phyloP scores from a whole-genome alignment of 2,113 vertebrate species.

The Sterrhoptilus dennistouni region DNA sequence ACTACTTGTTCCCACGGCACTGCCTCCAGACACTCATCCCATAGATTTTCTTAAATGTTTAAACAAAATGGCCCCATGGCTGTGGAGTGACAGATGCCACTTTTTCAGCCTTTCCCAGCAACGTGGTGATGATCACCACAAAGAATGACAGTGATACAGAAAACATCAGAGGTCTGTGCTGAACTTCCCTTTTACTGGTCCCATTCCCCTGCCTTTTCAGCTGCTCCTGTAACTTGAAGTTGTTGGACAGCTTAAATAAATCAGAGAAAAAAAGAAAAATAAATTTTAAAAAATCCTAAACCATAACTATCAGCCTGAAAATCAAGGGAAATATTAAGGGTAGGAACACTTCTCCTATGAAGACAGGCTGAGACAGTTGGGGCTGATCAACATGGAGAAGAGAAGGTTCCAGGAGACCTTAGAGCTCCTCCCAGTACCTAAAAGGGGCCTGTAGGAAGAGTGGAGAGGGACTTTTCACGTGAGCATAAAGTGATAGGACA shows the following conservation, averaged over 20 bases:
- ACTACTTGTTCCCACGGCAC: background rate
- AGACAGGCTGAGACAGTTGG: background rate
- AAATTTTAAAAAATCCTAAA: background rate
- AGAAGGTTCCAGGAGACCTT: background rate
- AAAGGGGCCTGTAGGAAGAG: background rate
- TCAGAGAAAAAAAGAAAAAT: background rate
- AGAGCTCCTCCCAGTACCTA: background rate
- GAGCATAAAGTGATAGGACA: background rate
- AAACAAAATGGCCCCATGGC: background rate
- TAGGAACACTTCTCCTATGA: background rate
- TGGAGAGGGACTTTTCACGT: background rate
- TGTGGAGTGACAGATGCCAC: background rate
- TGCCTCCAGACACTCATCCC: background rate
- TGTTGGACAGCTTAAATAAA: background rate
- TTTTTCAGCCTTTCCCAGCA: background rate
- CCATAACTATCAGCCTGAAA: background rate
- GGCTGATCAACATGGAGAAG: background rate
- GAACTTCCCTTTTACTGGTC: background rate
- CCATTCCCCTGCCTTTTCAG: background rate
- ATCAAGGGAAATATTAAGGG: background rate
- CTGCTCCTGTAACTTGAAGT: background rate
- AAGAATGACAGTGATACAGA: background rate
- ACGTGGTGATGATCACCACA: background rate
- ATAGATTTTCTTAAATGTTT: background rate
- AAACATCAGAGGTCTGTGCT: fast-evolving